Evolutionary conservation across 2,113 vertebrate genomes (phyloP), one percentile per base, ranked within the genome.

Genomic region (Tyto alba): DNA sequence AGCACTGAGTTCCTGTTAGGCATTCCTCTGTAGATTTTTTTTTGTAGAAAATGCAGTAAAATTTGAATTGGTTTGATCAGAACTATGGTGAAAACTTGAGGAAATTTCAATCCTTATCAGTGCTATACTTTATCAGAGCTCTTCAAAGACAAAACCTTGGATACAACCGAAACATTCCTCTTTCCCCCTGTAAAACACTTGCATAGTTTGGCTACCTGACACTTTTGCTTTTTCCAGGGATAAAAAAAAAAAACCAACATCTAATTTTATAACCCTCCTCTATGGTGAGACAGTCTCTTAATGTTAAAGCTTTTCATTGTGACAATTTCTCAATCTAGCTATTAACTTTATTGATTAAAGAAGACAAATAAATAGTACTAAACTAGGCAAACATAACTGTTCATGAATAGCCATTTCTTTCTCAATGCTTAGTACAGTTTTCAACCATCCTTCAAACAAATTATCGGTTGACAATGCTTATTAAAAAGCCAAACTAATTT

Each of bases 401-500:
- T 86, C 21, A 47, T 40, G 30, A 87, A 69, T 55, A 90, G 30
- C 38, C 34, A 73, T 19, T 85, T 68, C 14, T 82, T 87, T 75
- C 76, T 79, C 57, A 76, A 34, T 29, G 66, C 16, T 74, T 55
- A 50, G 17, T 63, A 79, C 55, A 85, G 62, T 89, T 95, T 89
- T 82, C 50, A 93, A 62, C 72, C 81, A 32, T 60, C 55, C 48
- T 90, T 94, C 95, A 87, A 92, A 81, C 45, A 79, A 85, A 52
- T 89, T 91, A 80, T 82, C 50, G 79, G 43, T 3, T 69, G 67
- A 59, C 71, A 83, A 79, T 66, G 56, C 41, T 76, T 96, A 91
- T 76, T 85, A 88, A 93, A 94, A 88, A 93, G 81, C 55, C 80
- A 90, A 93, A 71, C 52, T 69, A 63, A 67, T 78, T 95, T 94